Evolutionary conservation across 2,113 vertebrate species (phyloP).

Genomic region (Serranochromis macrocephalus): DNA sequence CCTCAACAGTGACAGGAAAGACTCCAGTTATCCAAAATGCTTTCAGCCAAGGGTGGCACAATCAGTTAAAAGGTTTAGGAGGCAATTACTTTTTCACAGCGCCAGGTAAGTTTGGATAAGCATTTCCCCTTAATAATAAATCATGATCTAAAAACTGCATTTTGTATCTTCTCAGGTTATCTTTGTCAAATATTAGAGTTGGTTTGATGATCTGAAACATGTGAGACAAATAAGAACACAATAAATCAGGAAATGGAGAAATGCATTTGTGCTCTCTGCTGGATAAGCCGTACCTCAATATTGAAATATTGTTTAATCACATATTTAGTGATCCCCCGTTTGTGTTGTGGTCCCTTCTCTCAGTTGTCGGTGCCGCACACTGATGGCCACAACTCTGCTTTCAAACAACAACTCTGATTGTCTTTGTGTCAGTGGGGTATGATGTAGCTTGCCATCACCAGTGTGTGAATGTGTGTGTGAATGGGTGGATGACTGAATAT

Average conservation of each 20-base stretch:
- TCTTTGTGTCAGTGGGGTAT: not conserved
- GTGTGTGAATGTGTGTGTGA: too few relatives aligned
- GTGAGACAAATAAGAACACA: not conserved
- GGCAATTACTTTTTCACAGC: not conserved
- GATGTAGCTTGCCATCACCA: too few relatives aligned
- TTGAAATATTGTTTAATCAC: not conserved
- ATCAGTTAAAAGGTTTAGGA: not conserved
- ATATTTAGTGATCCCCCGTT: not conserved
- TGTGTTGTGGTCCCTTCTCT: not conserved
- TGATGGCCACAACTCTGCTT: not conserved
- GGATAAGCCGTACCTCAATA: not conserved
- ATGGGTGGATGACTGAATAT: too few relatives aligned
- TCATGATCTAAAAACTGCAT: not conserved
- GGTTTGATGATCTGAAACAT: not conserved
- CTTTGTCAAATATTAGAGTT: not conserved
- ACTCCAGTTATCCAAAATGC: not conserved
- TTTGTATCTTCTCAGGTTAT: not conserved
- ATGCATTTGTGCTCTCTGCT: not conserved
- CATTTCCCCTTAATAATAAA: not conserved
- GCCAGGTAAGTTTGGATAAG: not conserved
- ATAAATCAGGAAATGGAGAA: not conserved
- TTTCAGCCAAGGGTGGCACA: not conserved
- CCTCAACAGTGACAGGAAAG: not conserved
- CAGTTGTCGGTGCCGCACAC: not conserved
- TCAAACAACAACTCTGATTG: not conserved